phyloP scores from a whole-genome alignment of 2,888 invertebrate species.

The Erebia epiphron region DNA sequence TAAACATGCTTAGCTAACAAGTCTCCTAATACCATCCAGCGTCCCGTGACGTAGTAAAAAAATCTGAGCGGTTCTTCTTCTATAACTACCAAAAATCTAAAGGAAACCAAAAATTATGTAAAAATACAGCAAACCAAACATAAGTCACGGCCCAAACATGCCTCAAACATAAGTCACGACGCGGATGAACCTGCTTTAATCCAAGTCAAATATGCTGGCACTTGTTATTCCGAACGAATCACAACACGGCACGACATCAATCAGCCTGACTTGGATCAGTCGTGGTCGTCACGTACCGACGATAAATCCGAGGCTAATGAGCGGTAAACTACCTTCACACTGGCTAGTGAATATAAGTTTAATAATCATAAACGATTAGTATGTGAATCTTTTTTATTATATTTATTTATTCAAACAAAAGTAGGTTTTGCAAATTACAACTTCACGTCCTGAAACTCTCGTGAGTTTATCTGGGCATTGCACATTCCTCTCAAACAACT shows the following conservation, averaged over 20 bases:
- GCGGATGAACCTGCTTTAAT: conserved; percentile 31
- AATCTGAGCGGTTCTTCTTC: no score
- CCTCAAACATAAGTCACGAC: conserved; percentile 35
- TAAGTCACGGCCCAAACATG: conserved; percentile 3
- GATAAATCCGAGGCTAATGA: conserved; percentile 62
- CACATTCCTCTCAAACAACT: no score
- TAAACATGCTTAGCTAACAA: no score
- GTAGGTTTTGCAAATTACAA: no score
- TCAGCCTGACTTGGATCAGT: conserved; percentile 58
- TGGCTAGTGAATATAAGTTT: conserved; percentile 29
- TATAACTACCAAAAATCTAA: neutral
- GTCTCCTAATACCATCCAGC: no score
- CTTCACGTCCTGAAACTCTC: no score
- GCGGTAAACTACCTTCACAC: conserved; percentile 47
- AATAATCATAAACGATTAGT: neutral
- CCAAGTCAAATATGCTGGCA: conserved; percentile 32
- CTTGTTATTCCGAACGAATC: conserved; percentile 56
- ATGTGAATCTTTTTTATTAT: neutral
- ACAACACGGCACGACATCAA: conserved; percentile 57
- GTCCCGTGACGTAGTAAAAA: no score
- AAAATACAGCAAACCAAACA: neutral
- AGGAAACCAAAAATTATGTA: neutral
- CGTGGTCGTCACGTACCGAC: conserved; percentile 61
- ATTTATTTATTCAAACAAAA: no score
- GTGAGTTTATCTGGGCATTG: no score